These are phyloP conservation scores for Rhadina sibilatrix DNA, from an alignment of 2,113 vertebrate genomes.

Conservation along the genomic window DNA sequence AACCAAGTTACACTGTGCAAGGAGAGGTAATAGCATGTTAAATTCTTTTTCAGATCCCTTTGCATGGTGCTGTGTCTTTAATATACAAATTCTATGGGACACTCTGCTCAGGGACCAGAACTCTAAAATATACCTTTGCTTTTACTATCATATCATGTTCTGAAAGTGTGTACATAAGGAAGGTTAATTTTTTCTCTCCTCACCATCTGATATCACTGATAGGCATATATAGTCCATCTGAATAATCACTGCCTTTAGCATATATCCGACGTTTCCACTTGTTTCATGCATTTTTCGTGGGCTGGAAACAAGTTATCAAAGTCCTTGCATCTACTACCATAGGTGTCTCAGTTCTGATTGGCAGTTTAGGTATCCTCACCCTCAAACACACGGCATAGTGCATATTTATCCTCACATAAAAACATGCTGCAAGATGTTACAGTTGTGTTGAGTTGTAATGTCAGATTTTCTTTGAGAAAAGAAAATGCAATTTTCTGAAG, in stretches of 20 bases:
- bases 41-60: background rate
- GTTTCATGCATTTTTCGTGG: background rate
- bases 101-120: background rate
- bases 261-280: background rate
- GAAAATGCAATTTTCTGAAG: background rate
- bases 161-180: background rate
- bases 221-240: accelerated
- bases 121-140: background rate
- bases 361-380: background rate
- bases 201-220: background rate
- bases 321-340: background rate
- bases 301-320: background rate
- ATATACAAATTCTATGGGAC: background rate
- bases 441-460: background rate
- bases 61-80: background rate
- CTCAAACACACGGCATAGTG: background rate
- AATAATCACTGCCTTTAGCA: background rate
- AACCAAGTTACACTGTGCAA: background rate
- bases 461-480: background rate
- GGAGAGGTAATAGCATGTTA: background rate
- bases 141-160: background rate
- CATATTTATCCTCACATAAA: background rate
- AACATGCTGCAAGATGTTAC: background rate
- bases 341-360: background rate
- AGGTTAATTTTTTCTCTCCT: background rate